Percentiles rank a stretch among this genome's conserved stretches.
These are phyloP conservation scores for Drosophila cognata DNA, from an alignment of 2,888 invertebrate genomes.

Conservation along the genomic window DNA sequence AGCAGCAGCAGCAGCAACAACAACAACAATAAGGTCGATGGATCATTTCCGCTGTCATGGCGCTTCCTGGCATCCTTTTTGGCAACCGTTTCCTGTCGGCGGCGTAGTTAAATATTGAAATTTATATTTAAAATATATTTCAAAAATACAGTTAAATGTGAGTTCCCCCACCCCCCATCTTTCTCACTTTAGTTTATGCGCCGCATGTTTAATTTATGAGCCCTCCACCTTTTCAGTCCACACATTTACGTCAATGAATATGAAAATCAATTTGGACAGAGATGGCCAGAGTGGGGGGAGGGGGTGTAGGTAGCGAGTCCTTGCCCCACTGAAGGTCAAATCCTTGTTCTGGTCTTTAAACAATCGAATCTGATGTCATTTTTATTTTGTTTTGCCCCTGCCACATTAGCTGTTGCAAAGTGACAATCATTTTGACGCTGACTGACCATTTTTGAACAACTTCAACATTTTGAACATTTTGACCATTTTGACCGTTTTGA, in stretches of 20 bases:
- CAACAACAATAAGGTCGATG: constrained; percentile 65
- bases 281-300: background rate
- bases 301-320: background rate
- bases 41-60: constrained; percentile 80
- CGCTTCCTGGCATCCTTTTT: constrained; percentile 63
- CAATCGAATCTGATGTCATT: constrained; percentile 8
- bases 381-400: constrained; percentile 47
- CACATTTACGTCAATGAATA: constrained; percentile 66
- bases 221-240: background rate
- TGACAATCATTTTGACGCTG: constrained; percentile 68
- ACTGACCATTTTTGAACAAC: constrained; percentile 22
- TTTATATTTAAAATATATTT: constrained; percentile 80
- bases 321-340: constrained; percentile 50
- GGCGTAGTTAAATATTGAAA: constrained; percentile 79
- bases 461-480: background rate
- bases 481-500: background rate
- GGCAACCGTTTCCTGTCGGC: constrained; percentile 77
- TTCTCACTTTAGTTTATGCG: constrained; percentile 73
- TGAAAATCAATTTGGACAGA: constrained; percentile 68
- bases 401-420: constrained; percentile 74
- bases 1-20: background rate
- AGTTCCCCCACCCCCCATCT: constrained; percentile 26
- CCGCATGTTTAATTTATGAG: constrained; percentile 77
- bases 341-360: constrained; percentile 41
- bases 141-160: constrained; percentile 74